These are phyloP conservation scores for Neodiprion pinetum DNA, from an alignment of 1,140 invertebrate genomes.

Conservation along the genomic window DNA sequence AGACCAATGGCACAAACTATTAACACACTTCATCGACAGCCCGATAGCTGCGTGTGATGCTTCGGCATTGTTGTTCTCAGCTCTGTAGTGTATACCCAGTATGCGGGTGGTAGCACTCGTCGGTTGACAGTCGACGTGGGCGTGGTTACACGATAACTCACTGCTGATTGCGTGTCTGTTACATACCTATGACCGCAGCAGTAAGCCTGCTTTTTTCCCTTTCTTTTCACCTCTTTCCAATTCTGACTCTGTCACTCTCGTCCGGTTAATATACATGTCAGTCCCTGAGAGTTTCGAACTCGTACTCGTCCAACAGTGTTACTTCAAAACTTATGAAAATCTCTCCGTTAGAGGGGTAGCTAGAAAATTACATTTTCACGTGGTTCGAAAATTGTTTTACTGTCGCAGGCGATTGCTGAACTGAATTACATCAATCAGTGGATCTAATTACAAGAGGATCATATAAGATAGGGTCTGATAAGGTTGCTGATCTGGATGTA, in stretches of 20 bases:
- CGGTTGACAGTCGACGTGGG: not conserved
- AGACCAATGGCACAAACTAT: not conserved
- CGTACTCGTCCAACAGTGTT: no score
- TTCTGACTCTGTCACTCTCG: not conserved
- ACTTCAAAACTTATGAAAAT: no score
- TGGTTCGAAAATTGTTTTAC: no score
- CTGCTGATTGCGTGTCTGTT: slow-evolving; percentile 4
- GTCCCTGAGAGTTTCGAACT: no score
- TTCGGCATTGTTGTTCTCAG: not conserved
- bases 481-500: no score
- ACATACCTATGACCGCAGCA: not conserved
- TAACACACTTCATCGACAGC: slow-evolving; percentile 1
- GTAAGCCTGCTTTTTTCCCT: not conserved
- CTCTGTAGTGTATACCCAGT: not conserved
- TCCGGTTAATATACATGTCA: no score
- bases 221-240: not conserved
- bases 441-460: no score
- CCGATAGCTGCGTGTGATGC: slow-evolving; percentile 6
- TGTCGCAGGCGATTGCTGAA: no score
- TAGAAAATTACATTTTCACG: no score
- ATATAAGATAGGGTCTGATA: no score
- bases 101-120: not conserved
- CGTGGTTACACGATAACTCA: slow-evolving; percentile 1
- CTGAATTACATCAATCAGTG: no score
- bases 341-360: no score